A percentile compares a stretch with the other conserved stretches of the same genome.
Evolutionary conservation across 2,113 vertebrate genomes (phyloP).

Genomic region (Chionodraco myersi): DNA sequence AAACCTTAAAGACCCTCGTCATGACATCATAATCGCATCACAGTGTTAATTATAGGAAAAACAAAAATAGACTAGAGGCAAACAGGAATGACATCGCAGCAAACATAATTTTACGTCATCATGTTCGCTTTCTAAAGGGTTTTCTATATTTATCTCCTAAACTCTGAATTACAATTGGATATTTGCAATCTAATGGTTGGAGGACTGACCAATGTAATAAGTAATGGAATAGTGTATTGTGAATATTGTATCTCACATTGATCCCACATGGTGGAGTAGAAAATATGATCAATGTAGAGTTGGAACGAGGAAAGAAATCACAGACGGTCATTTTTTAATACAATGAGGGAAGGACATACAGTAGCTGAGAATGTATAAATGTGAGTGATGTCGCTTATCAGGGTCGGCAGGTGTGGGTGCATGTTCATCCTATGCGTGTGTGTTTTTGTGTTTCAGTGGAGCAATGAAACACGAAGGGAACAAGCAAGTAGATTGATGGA

Average conservation of each 20-base stretch:
- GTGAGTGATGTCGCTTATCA: slow-evolving; percentile 57
- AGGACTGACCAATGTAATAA: background rate
- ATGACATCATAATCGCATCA: background rate
- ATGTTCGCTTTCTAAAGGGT: too few species aligned
- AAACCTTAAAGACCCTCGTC: background rate
- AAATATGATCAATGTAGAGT: slow-evolving; percentile 48
- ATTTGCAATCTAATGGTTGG: background rate
- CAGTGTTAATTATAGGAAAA: too few species aligned
- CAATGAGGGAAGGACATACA: background rate
- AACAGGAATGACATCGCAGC: too few species aligned
- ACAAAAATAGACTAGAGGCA: too few species aligned
- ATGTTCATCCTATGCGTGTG: background rate
- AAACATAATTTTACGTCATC: too few species aligned
- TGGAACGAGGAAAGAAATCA: slow-evolving; percentile 44
- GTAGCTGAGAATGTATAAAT: slow-evolving; percentile 57
- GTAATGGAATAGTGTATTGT: slow-evolving; percentile 1
- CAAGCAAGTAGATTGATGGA: slow-evolving; percentile 20
- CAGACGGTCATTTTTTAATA: slow-evolving; percentile 27
- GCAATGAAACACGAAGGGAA: slow-evolving; percentile 21
- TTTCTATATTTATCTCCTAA: background rate
- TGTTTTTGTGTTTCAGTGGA: slow-evolving; percentile 6
- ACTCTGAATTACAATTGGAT: background rate
- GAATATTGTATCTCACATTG: background rate
- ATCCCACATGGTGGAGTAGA: background rate
- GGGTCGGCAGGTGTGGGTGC: background rate